phyloP scores from a whole-genome alignment of 2,113 vertebrate species.

The Mola mola region DNA sequence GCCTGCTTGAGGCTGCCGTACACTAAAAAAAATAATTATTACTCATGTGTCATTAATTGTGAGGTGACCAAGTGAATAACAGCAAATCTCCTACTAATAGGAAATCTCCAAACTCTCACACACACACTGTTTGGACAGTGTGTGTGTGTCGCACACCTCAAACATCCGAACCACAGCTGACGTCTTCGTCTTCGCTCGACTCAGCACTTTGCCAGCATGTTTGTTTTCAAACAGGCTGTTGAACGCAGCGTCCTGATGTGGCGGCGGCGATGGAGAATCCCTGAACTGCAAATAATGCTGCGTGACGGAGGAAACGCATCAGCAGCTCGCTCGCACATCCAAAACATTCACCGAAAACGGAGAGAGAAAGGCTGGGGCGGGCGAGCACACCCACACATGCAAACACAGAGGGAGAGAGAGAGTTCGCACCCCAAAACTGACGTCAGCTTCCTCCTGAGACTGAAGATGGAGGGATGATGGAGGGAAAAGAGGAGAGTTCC shows the following conservation, averaged over 20 bases:
- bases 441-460: slow-evolving; percentile 40
- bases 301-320: slow-evolving; percentile 55
- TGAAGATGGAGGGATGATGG: slow-evolving; percentile 4
- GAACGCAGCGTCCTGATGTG: slow-evolving; percentile 4
- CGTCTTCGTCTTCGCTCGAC: background rate
- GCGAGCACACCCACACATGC: slow-evolving; percentile 54
- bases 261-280: slow-evolving; percentile 49
- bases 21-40: too few relatives aligned
- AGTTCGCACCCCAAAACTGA: slow-evolving; percentile 51
- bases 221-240: background rate
- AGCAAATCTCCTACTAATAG: too few relatives aligned
- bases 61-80: background rate
- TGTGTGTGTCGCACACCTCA: background rate
- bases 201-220: background rate
- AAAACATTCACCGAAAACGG: slow-evolving; percentile 1
- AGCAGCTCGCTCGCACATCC: slow-evolving; percentile 10
- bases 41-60: too few relatives aligned
- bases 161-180: background rate
- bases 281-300: slow-evolving; percentile 49
- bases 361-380: slow-evolving; percentile 28
- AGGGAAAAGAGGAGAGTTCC: slow-evolving; percentile 24
- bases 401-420: slow-evolving; percentile 34
- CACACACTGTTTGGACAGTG: background rate
- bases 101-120: too few relatives aligned
- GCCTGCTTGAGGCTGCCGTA: too few relatives aligned